Conservation (phyloP, 2,888 invertebrate species). For the Campoplex capitator region DNA sequence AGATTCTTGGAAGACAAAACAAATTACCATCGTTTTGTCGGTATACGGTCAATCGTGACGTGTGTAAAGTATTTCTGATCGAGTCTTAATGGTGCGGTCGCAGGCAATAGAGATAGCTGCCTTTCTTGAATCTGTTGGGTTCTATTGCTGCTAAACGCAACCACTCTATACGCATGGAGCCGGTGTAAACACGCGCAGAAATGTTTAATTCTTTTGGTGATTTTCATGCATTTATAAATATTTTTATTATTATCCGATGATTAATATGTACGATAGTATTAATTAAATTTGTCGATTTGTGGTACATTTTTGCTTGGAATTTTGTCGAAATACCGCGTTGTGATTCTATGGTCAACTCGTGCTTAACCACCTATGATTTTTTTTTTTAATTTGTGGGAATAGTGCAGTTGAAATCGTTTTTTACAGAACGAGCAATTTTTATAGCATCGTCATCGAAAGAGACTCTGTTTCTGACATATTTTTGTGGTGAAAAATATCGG, state of each 20-base stretch:
- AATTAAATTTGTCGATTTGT: background rate
- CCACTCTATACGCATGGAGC: background rate
- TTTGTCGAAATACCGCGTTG: background rate
- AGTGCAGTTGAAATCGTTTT: background rate
- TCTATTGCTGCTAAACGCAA: too few species aligned
- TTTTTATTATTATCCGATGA: background rate
- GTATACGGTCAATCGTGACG: background rate
- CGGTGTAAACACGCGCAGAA: constrained; percentile 4
- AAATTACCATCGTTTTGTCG: background rate
- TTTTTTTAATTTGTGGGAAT: background rate
- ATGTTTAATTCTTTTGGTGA: background rate
- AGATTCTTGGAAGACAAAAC: background rate
- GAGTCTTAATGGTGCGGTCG: background rate
- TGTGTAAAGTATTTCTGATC: background rate
- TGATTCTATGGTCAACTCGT: background rate
- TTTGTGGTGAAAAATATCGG: background rate
- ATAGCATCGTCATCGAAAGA: background rate
- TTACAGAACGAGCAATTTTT: background rate
- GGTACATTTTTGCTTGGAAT: background rate
- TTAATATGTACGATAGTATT: background rate
- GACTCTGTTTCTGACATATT: background rate
- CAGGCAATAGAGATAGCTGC: too few species aligned
- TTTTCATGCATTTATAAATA: background rate
- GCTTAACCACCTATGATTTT: background rate
- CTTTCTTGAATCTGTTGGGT: too few species aligned